Conservation (phyloP, 2,797 vertebrate genomes). For the Neosalanx taihuensis region DNA sequence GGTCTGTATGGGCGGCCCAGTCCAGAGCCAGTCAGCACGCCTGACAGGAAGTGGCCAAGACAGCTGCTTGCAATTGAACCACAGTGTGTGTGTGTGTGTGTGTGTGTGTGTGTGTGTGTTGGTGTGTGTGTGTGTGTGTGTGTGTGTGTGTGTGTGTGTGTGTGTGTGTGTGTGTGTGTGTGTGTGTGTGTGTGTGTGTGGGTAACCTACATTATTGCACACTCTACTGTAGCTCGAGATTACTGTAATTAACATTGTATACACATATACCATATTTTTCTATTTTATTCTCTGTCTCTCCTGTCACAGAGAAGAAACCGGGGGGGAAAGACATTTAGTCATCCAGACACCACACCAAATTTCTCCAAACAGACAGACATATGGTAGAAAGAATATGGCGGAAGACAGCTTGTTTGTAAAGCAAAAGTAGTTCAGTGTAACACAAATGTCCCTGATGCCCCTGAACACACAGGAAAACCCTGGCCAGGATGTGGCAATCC, state of each 20-base stretch:
- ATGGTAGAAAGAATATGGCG: not conserved
- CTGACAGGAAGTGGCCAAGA: constrained; percentile 69
- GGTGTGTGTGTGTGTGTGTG: constrained; percentile 30
- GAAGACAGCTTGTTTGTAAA: not conserved
- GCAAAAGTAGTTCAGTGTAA: constrained; percentile 9
- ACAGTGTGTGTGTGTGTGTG: constrained; percentile 20
- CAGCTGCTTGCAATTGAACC: constrained; percentile 71
- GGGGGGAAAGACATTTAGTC: too few species aligned
- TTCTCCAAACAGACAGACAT: not conserved
- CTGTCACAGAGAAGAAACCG: too few species aligned
- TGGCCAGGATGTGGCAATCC: constrained; percentile 60
- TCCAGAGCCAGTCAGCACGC: constrained; percentile 56
- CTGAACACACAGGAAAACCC: constrained; percentile 16
- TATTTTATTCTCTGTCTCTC: too few species aligned
- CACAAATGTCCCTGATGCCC: constrained; percentile 1
- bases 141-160: not conserved
- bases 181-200: constrained; percentile 48
- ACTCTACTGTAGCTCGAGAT: constrained; percentile 37
- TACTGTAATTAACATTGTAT: too few species aligned
- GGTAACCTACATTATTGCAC: constrained; percentile 67
- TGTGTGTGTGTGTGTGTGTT: constrained; percentile 64
- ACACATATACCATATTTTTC: too few species aligned
- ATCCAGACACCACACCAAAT: not conserved
- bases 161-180: not conserved
- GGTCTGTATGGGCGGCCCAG: constrained; percentile 28